phyloP scores from a whole-genome alignment of 2,797 vertebrate species.

The Monodelphis domestica region DNA sequence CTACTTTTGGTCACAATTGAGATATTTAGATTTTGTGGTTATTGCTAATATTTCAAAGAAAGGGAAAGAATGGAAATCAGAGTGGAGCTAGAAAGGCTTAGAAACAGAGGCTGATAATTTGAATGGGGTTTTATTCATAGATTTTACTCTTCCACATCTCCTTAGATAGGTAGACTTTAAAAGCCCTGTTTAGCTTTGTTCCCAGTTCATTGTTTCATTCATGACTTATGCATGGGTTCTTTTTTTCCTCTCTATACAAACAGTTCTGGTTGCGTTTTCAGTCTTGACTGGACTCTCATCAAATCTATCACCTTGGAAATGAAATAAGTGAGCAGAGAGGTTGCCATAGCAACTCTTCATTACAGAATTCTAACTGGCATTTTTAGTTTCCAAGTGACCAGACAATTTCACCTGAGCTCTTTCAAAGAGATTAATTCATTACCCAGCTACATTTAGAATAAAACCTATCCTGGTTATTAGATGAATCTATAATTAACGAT shows the following conservation, averaged over 20 bases:
- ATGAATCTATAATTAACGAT: constrained; percentile 34
- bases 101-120: constrained; percentile 1
- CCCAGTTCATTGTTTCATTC: constrained; percentile 61
- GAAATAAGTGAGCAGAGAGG: constrained; percentile 69
- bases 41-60: background rate
- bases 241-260: constrained; percentile 45
- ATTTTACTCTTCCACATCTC: background rate
- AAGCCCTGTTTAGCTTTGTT: constrained; percentile 38
- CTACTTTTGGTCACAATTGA: background rate
- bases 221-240: constrained; percentile 52
- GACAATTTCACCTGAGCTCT: constrained; percentile 69
- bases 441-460: constrained; percentile 60
- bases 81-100: constrained; percentile 21
- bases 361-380: constrained; percentile 65
- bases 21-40: background rate
- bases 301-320: constrained; percentile 74
- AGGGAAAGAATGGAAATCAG: constrained; percentile 18
- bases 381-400: constrained; percentile 59
- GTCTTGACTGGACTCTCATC: constrained; percentile 49
- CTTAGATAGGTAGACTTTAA: constrained; percentile 19
- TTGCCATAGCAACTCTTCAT: constrained; percentile 82
- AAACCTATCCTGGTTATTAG: constrained; percentile 43
- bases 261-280: constrained; percentile 59
- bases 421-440: constrained; percentile 74
- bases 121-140: constrained; percentile 21